Evolutionary conservation across 2,888 invertebrate species (phyloP).

Genomic region (Trilocha varians): DNA sequence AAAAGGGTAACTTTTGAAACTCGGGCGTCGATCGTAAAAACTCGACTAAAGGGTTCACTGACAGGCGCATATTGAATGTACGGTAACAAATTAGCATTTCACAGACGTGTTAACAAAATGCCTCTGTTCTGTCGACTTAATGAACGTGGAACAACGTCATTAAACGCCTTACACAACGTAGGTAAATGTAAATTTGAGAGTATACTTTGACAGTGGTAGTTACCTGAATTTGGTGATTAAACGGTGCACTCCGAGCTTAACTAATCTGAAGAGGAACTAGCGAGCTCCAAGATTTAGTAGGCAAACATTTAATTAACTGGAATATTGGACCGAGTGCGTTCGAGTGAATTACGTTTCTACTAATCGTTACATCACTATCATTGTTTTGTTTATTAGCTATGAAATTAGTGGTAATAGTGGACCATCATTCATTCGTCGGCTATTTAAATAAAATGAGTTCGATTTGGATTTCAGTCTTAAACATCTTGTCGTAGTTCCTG

Average conservation of each 20-base stretch:
- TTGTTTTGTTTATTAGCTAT: no score
- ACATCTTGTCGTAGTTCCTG: no score
- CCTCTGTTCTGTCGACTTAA: conserved; percentile 49
- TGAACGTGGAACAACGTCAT: conserved; percentile 61
- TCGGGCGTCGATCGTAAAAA: conserved; percentile 38
- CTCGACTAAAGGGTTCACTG: conserved; percentile 42
- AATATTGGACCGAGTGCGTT: conserved; percentile 19
- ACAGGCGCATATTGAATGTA: conserved; percentile 60
- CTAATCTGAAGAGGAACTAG: conserved; percentile 27
- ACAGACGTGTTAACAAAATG: conserved; percentile 58
- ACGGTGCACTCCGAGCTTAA: conserved; percentile 32
- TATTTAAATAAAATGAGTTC: no score
- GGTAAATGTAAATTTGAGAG: conserved; percentile 33
- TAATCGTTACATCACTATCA: no score
- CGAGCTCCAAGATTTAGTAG: conserved; percentile 16
- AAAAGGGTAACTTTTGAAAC: conserved; percentile 37
- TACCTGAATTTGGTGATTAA: conserved; percentile 51
- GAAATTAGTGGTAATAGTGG: no score
- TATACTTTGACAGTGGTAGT: conserved; percentile 24
- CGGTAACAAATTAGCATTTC: conserved; percentile 65
- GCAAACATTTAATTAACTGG: not conserved
- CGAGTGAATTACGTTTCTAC: no score
- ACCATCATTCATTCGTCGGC: no score
- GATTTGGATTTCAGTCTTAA: no score
- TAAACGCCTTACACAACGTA: conserved; percentile 44